Conservation (phyloP, 2,797 vertebrate species). For the Vultur gryphus region DNA sequence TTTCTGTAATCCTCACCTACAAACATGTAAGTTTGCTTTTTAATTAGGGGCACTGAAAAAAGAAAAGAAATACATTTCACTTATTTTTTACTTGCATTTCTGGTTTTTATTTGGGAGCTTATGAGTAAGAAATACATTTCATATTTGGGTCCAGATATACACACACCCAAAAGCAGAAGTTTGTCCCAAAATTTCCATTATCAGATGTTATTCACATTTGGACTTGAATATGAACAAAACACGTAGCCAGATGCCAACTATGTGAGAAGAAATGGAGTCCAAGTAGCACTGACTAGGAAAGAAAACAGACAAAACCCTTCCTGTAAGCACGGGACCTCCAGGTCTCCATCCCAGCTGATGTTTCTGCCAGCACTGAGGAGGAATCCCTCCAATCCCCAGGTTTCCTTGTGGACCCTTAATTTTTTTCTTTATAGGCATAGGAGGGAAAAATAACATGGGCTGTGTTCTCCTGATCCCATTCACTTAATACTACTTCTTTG, state of each 20-base stretch:
- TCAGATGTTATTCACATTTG: neutral
- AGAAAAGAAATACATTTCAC: neutral
- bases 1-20: neutral
- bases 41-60: neutral
- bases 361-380: neutral
- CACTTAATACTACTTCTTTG: neutral
- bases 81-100: neutral
- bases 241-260: neutral
- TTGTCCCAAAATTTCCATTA: neutral
- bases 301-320: neutral
- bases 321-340: neutral
- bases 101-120: neutral
- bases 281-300: neutral
- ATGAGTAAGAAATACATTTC: neutral
- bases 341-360: neutral
- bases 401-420: neutral
- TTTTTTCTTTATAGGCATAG: neutral
- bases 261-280: neutral
- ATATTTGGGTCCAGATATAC: neutral
- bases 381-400: neutral
- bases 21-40: neutral
- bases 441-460: neutral
- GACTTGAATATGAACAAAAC: neutral
- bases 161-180: neutral
- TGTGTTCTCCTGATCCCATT: neutral